Evolutionary conservation across 2,888 invertebrate genomes (phyloP), one percentile per base, ranked within the genome.

Genomic region (Cybosia mesomella): DNA sequence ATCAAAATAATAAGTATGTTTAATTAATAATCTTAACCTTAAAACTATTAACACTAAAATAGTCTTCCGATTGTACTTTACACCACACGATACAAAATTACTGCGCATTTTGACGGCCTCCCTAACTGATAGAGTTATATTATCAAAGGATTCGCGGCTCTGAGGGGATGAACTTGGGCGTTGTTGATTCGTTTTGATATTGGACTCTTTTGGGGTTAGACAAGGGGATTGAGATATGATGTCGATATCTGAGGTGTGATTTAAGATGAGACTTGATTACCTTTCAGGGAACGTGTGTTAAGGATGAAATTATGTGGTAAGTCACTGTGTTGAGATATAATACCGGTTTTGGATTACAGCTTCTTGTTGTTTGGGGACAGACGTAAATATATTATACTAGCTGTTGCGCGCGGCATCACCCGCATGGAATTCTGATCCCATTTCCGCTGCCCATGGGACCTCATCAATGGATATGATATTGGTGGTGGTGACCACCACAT

Each of bases 111-210:
- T 83, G 85, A 83, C 79, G 77, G 77, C 55, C 75, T 73, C 18
- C n/a, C 22, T 69, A 49, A 78, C 80, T 82, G 84, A 86, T 84
- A 82, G 80, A 81, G 85, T 85, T 84, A 84, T 80, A 85, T 84
- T 79, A 85, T 87, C 87, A 88, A 89, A 88, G 87, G 88, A 79
- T 85, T 79, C 73, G 64, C 32, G 68, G 76, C 79, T 80, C 78
- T 73, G 70, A 72, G 72, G 78, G 76, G 76, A 72, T 71, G 69
- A 66, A 64, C 28, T 59, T 8, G 66, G 49, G 67, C 67, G 65
- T 57, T 68, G 39, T 71, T 73, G 60, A 80, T 81, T 67, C 67
- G 64, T 73, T 75, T 72, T 63, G 70, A 70, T 71, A 77, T 75
- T 63, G 69, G 73, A 69, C 66, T 69, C 66, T 34, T 70, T 72